Percentiles rank a stretch among this genome's conserved stretches.
phyloP scores from a whole-genome alignment of 2,113 vertebrate genomes.

The Terrapene triunguis region DNA sequence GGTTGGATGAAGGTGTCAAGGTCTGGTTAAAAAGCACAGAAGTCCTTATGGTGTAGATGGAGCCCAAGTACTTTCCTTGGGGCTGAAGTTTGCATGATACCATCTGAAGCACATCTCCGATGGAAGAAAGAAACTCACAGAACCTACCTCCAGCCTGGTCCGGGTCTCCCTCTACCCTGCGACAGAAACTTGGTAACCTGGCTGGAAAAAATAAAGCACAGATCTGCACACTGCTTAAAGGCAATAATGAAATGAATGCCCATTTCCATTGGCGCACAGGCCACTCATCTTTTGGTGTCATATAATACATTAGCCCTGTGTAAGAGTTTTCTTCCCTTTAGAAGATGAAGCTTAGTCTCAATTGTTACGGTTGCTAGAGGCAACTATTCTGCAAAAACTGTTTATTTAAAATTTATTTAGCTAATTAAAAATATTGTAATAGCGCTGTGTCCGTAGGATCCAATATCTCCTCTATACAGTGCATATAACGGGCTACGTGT shows the following conservation, averaged over 20 bases:
- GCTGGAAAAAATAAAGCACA: slow-evolving; percentile 51
- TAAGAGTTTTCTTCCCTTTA: slow-evolving; percentile 51
- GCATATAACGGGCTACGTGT: background rate
- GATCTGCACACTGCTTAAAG: slow-evolving; percentile 53
- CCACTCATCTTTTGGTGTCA: slow-evolving; percentile 34
- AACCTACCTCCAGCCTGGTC: slow-evolving; percentile 15
- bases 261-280: slow-evolving; percentile 21
- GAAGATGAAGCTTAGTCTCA: slow-evolving; percentile 52
- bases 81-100: fast-evolving
- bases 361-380: slow-evolving; percentile 66
- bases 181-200: slow-evolving; percentile 42
- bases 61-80: background rate
- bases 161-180: slow-evolving; percentile 7
- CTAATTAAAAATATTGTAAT: slow-evolving; percentile 76
- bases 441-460: slow-evolving; percentile 52
- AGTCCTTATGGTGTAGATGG: background rate
- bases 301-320: background rate
- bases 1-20: background rate
- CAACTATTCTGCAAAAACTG: slow-evolving; percentile 65
- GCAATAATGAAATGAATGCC: slow-evolving; percentile 34
- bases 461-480: slow-evolving; percentile 49
- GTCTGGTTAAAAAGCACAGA: background rate
- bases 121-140: background rate
- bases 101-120: background rate
- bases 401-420: slow-evolving; percentile 77